Percentiles rank a stretch among this genome's conserved stretches.
These are phyloP conservation scores for Limonius californicus DNA, from an alignment of 1,140 invertebrate genomes.

Conservation along the genomic window DNA sequence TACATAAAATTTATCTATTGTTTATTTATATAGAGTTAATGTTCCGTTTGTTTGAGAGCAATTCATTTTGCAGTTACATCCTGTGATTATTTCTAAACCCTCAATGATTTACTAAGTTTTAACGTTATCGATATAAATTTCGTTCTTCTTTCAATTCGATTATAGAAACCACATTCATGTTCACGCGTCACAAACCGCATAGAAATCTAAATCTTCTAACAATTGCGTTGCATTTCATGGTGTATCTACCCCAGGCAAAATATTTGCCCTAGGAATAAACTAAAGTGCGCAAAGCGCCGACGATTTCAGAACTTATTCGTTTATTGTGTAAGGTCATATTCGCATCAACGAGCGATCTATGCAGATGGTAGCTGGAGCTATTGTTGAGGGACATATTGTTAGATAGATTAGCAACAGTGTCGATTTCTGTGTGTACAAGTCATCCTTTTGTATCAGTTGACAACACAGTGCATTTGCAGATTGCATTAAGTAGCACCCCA, in stretches of 20 bases:
- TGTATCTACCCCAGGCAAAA: background rate
- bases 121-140: no score
- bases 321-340: background rate
- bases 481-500: background rate
- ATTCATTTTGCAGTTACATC: no score
- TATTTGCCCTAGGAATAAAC: background rate
- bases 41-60: no score
- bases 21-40: no score
- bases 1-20: no score
- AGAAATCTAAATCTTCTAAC: background rate
- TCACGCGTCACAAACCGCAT: constrained; percentile 1
- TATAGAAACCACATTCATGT: background rate
- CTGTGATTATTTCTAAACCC: no score
- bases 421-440: background rate
- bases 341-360: background rate
- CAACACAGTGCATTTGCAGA: background rate
- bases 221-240: background rate
- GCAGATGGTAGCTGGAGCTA: background rate
- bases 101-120: no score
- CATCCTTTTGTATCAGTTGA: background rate
- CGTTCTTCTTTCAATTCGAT: no score
- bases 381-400: background rate
- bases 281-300: background rate
- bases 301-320: background rate
- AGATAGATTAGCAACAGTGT: background rate